These are phyloP conservation scores for Turnix velox DNA, from an alignment of 2,113 vertebrate species.

Conservation along the genomic window DNA sequence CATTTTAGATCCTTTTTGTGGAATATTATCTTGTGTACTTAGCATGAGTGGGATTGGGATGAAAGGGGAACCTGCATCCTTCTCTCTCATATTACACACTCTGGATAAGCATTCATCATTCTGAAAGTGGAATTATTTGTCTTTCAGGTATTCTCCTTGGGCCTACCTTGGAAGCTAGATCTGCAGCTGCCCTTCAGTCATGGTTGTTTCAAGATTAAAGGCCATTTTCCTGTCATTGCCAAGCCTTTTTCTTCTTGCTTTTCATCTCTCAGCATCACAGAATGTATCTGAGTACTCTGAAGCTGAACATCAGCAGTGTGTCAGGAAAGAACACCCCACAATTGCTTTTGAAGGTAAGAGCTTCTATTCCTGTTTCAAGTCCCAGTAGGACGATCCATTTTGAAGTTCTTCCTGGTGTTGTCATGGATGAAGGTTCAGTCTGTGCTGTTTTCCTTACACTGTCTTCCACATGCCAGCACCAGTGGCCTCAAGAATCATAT, in stretches of 20 bases:
- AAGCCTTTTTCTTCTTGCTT: slow-evolving; percentile 77
- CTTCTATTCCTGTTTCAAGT: neutral
- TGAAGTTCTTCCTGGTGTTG: neutral
- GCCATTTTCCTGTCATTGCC: slow-evolving; percentile 75
- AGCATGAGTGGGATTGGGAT: neutral
- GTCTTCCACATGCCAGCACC: neutral
- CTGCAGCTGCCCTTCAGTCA: slow-evolving; percentile 78
- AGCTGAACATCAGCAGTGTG: slow-evolving; percentile 76
- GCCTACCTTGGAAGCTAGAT: slow-evolving; percentile 80
- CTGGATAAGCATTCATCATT: neutral
- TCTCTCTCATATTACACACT: neutral
- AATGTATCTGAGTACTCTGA: slow-evolving; percentile 62
- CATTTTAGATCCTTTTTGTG: neutral
- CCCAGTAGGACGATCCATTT: neutral
- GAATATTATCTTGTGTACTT: neutral
- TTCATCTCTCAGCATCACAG: slow-evolving; percentile 74
- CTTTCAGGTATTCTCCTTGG: slow-evolving; percentile 78
- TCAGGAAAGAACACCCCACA: slow-evolving; percentile 86
- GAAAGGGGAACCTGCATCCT: neutral
- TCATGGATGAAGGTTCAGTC: neutral
- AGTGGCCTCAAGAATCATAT: neutral
- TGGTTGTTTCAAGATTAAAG: slow-evolving; percentile 81
- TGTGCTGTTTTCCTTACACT: neutral
- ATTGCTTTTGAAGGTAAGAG: slow-evolving; percentile 91
- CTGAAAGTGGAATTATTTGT: slow-evolving; percentile 52